These are phyloP conservation scores for Chloroclysta siterata DNA, from an alignment of 2,888 invertebrate genomes.

Conservation along the genomic window DNA sequence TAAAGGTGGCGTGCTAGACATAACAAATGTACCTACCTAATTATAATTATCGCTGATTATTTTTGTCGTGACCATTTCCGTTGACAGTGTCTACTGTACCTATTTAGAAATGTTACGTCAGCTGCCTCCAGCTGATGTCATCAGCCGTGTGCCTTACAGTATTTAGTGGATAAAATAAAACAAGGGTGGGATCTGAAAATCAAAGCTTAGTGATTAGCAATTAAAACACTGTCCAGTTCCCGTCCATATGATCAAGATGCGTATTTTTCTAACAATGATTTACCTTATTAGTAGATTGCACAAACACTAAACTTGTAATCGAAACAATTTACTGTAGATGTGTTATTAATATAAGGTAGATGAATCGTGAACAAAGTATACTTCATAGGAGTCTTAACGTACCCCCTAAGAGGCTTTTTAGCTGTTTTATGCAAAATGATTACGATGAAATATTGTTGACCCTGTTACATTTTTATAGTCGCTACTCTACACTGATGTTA, in stretches of 20 bases:
- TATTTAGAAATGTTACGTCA: slow-evolving; percentile 34
- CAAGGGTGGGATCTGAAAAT: slow-evolving; percentile 34
- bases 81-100: slow-evolving; percentile 22
- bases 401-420: slow-evolving; percentile 34
- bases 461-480: slow-evolving; percentile 50
- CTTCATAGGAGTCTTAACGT: slow-evolving; percentile 19
- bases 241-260: slow-evolving; percentile 39
- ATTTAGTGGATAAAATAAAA: slow-evolving; percentile 35
- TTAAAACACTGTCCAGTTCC: slow-evolving; percentile 31
- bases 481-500: slow-evolving; percentile 48
- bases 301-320: slow-evolving; percentile 23
- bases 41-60: slow-evolving; percentile 28
- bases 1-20: slow-evolving; percentile 29
- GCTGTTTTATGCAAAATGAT: slow-evolving; percentile 37
- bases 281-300: slow-evolving; percentile 19
- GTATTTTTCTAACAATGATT: slow-evolving; percentile 30
- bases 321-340: slow-evolving; percentile 22
- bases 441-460: slow-evolving; percentile 48
- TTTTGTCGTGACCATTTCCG: slow-evolving; percentile 37
- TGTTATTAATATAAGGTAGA: slow-evolving; percentile 26
- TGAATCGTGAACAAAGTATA: slow-evolving; percentile 28
- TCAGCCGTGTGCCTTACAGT: slow-evolving; percentile 49
- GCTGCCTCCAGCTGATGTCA: slow-evolving; percentile 46
- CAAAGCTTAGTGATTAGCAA: slow-evolving; percentile 31
- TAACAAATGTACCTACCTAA: slow-evolving; percentile 18